Conservation (phyloP, 2,888 invertebrate genomes). For the Lasioglossum morio region DNA sequence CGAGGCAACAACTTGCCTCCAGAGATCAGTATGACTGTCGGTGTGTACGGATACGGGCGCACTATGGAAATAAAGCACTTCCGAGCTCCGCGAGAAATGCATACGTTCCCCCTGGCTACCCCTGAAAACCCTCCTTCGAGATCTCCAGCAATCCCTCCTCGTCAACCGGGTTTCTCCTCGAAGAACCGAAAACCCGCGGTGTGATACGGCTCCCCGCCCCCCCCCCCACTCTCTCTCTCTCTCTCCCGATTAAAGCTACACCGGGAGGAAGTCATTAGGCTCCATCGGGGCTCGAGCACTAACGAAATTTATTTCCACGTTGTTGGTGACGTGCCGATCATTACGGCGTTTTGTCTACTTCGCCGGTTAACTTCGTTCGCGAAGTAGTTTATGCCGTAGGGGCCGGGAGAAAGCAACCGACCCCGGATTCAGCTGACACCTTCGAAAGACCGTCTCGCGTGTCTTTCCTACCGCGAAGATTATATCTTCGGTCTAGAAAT, state of each 20-base stretch:
- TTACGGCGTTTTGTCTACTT: constrained; percentile 44
- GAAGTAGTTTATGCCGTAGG: neutral
- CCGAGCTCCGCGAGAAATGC: constrained; percentile 76
- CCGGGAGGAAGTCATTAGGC: constrained; percentile 67
- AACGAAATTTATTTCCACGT: constrained; percentile 62
- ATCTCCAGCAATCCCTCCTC: constrained; percentile 65
- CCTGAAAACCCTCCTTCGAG: constrained; percentile 65
- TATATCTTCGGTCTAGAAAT: neutral
- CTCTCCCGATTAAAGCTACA: constrained; percentile 64
- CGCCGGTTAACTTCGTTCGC: constrained; percentile 27
- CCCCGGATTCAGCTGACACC: neutral
- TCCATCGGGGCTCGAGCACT: constrained; percentile 41
- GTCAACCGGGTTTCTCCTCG: constrained; percentile 51
- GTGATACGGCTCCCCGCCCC: constrained; percentile 49
- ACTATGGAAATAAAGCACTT: constrained; percentile 81
- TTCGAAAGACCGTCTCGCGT: constrained; percentile 8
- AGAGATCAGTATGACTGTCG: constrained; percentile 76
- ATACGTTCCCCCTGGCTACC: constrained; percentile 68
- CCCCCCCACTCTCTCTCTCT: neutral
- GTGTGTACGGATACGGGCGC: constrained; percentile 70
- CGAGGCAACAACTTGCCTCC: constrained; percentile 74
- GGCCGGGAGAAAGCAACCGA: neutral
- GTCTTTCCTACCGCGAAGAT: constrained; percentile 16
- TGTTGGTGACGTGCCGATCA: constrained; percentile 9
- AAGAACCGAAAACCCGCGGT: constrained; percentile 47